Conservation (phyloP, 2,113 vertebrate genomes). For the Oncorhynchus masou region DNA sequence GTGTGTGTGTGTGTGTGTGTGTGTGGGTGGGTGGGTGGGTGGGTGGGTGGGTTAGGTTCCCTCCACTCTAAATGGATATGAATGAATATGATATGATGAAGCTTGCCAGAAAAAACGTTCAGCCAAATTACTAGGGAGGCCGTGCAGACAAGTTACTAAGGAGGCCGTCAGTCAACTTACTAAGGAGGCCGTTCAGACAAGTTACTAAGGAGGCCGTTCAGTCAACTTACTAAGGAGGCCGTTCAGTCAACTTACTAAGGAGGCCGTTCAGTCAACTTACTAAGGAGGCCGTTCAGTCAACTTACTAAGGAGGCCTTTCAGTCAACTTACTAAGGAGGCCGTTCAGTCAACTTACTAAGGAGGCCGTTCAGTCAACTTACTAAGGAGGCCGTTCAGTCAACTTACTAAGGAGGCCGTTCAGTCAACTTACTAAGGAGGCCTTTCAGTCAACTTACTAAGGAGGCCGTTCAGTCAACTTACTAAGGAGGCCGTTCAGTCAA, state of each 20-base stretch:
- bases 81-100: no score
- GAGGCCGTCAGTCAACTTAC: no score
- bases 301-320: neutral
- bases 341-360: neutral
- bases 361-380: no score
- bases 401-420: neutral
- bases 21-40: neutral
- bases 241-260: neutral
- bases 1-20: no score
- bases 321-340: neutral
- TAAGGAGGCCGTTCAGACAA: no score
- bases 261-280: constrained; percentile 9
- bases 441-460: neutral
- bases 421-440: neutral
- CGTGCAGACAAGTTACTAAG: no score
- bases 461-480: constrained; percentile 7
- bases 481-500: neutral
- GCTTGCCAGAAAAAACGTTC: neutral
- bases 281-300: neutral
- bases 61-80: neutral
- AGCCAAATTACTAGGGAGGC: neutral
- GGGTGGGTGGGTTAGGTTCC: neutral
- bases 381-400: constrained; percentile 11
- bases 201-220: no score
- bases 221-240: neutral